Base-by-base conservation (phyloP, 2,888 invertebrate genomes). In the Antitype chi region DNA sequence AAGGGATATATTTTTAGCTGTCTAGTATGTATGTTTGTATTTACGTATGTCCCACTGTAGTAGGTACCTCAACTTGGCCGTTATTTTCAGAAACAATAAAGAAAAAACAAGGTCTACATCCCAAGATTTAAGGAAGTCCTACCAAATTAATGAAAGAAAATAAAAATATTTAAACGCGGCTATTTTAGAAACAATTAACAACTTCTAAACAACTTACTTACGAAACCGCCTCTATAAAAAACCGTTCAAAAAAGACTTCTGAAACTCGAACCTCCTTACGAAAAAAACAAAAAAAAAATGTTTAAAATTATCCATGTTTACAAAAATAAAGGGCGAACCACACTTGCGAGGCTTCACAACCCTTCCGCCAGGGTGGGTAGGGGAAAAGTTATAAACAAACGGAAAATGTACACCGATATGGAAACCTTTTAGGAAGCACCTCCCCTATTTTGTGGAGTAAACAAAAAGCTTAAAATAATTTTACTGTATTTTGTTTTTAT, bases 381-480 rank as follows among this genome's bases (percentile, higher is more conserved):
- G 89, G 89, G 87, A 78, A 86, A 88, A 87, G 78, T 88, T 86
- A 85, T 83, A 90, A 87, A 87, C 85, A 90, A 90, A 88, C 87
- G 90, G 92, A 89, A 91, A 94, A 93, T 91, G 88, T 90, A 94
- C 91, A 93, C 94, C 93, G 92, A 90, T 93, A 92, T 83, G 81
- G 95, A 96, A 96, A 94, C 96, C 96, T 93, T 94, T 92, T 90
- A 96, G 90, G 96, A 96, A 95, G 95, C 94, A 92, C 95, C 94
- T 93, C 95, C 96, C 95, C 94, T 85, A 87, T 79, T 88, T 87
- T 85, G 67, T 78, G 67, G 85, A 84, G 87, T 82, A 90, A 91
- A 91, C 91, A 92, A 92, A 92, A 92, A 92, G 94, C 92, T 94
- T 94, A 94, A 91, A 91, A 89, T 80, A 67, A 53, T 70, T 85